These are phyloP conservation scores for Hylaeus volcanicus DNA, from an alignment of 1,140 invertebrate genomes.

Conservation along the genomic window DNA sequence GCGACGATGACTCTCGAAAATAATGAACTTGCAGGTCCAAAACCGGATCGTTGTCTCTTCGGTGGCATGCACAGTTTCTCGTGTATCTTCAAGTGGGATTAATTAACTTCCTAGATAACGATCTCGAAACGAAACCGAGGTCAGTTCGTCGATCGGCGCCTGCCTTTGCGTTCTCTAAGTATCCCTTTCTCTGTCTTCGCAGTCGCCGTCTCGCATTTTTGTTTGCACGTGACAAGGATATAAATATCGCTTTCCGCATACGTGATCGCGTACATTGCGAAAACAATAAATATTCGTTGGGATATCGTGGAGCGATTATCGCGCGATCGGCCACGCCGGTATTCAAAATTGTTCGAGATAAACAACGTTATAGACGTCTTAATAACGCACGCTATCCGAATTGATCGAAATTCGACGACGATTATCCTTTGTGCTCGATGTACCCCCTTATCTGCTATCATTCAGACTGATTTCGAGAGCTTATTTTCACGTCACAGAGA, in stretches of 20 bases:
- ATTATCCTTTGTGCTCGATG: neutral
- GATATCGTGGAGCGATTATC: neutral
- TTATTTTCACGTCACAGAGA: neutral
- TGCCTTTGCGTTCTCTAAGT: neutral
- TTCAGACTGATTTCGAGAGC: neutral
- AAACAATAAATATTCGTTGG: neutral
- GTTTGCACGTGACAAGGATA: neutral
- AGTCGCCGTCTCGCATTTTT: neutral
- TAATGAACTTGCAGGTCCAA: constrained; percentile 51
- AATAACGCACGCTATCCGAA: neutral
- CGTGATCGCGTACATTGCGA: neutral
- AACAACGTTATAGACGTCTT: neutral
- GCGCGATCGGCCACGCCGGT: neutral
- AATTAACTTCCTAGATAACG: constrained; percentile 69
- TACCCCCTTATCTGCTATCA: neutral
- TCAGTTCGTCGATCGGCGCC: constrained; percentile 36
- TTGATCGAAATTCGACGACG: neutral
- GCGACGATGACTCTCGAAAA: constrained; percentile 55
- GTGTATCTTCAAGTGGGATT: constrained; percentile 62
- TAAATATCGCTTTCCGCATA: neutral
- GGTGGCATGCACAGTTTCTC: constrained; percentile 59
- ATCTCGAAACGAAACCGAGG: constrained; percentile 59
- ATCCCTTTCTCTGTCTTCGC: neutral
- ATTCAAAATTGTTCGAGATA: neutral
- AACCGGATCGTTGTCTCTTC: constrained; percentile 69